Conservation (phyloP, 2,113 vertebrate genomes). For the Theropithecus gelada region DNA sequence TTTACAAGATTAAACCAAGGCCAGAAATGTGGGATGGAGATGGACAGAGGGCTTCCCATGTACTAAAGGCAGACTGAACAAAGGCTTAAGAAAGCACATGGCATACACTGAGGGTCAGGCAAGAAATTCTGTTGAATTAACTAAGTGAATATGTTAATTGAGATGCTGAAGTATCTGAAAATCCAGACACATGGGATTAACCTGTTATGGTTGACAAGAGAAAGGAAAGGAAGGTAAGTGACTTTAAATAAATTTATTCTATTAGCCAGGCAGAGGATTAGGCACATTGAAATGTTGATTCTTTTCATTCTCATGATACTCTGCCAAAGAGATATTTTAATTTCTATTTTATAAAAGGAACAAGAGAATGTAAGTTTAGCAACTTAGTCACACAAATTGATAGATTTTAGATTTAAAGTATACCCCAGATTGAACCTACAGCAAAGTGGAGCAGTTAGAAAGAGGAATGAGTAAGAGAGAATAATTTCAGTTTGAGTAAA, state of each 20-base stretch:
- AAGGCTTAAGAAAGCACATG: background rate
- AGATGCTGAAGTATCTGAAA: background rate
- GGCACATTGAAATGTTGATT: background rate
- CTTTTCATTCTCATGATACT: background rate
- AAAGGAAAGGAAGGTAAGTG: background rate
- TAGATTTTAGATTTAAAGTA: background rate
- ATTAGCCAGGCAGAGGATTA: background rate
- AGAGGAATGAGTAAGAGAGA: background rate
- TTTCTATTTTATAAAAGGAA: background rate
- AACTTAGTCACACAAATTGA: background rate
- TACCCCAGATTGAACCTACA: no score
- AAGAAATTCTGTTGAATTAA: background rate
- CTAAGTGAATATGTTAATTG: background rate
- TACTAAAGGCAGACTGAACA: background rate
- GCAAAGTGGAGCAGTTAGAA: background rate
- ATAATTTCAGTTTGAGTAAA: background rate
- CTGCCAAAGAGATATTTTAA: background rate
- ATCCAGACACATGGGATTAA: background rate
- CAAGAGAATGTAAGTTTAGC: background rate
- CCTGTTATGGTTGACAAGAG: background rate
- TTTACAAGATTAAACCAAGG: background rate
- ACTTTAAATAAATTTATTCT: background rate
- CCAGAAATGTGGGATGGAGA: background rate
- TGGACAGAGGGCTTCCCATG: background rate
- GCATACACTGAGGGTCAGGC: background rate